Evolutionary conservation across 2,888 invertebrate genomes (phyloP).

Genomic region (Trachelus troglodyta): DNA sequence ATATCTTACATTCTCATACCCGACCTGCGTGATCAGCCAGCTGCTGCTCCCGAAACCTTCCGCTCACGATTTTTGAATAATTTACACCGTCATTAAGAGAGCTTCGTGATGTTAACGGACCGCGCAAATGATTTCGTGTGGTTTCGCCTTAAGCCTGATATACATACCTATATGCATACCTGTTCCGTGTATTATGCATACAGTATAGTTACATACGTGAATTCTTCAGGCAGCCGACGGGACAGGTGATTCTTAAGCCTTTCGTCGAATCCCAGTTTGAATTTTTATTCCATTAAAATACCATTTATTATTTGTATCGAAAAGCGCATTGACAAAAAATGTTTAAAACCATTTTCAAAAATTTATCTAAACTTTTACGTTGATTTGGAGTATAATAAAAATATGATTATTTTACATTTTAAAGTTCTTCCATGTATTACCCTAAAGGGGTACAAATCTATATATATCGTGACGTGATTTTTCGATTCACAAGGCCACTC

Average conservation of each 20-base stretch:
- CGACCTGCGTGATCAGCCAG: constrained; percentile 35
- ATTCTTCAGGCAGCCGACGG: not conserved
- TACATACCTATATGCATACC: not conserved
- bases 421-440: not conserved
- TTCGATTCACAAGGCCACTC: too few relatives aligned
- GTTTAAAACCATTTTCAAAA: not conserved
- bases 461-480: not conserved
- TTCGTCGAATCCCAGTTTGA: not conserved
- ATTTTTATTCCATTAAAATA: not conserved
- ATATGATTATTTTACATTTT: not conserved
- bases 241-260: not conserved
- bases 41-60: constrained; percentile 11
- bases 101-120: constrained; percentile 37
- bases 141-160: constrained; percentile 21
- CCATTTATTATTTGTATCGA: not conserved
- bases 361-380: not conserved
- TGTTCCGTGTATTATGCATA: not conserved
- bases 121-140: constrained; percentile 26
- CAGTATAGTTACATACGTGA: not conserved
- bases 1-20: not conserved
- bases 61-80: constrained; percentile 47
- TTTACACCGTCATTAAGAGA: constrained; percentile 36
- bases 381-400: not conserved
- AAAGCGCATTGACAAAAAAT: not conserved
- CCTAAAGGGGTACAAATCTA: not conserved